Base-by-base conservation (phyloP, 1,140 invertebrate species). In the Elymnias hypermnestra region DNA sequence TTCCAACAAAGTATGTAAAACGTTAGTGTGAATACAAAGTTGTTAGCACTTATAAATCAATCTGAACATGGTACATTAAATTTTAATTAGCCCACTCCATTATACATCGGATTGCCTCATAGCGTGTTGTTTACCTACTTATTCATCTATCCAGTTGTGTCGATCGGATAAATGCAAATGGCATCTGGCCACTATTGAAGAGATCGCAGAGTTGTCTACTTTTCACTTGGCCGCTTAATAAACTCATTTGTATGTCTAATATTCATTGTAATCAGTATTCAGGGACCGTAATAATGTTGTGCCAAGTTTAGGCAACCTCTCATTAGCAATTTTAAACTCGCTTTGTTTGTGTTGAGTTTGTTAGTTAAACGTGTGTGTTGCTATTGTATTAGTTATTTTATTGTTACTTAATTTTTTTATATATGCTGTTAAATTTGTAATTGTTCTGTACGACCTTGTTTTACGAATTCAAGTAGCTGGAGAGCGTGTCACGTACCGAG, bases 301-400 rank as follows among this genome's bases (percentile, higher is more conserved):
- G 57, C 63, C 62, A 59, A 61, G 60, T 70, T 74, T 74, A 72
- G 63, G 65, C 66, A 69, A 72, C 28, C n/a, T 42, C 60, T 74
- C 64, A 74, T 77, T 74, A 72, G 73, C 63, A 72, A 74, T 72
- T 77, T 72, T 74, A 74, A 71, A 68, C 31, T 44, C 22, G 35
- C 55, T 68, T 63, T 77, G 66, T 74, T 71, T 77, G 33, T 62
- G 55, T 72, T 14, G 40, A 53, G 45, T 58, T 54, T 63, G 15
- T 18, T 41, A 41, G 39, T 22, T 6, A 64, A 57, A 71, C 59
- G 64, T 69, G 69, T 63, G 41, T 36, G 33, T 14, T n/a, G 5
- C 45, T 53, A 58, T 64, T 63, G 63, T 69, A 49, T 49, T 53
- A 42, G 38, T 10, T 36, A 25, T 36, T 29, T 36, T 44, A 44